Evolutionary conservation across 1,140 invertebrate species (phyloP).

Genomic region (Drosophila albomicans): DNA sequence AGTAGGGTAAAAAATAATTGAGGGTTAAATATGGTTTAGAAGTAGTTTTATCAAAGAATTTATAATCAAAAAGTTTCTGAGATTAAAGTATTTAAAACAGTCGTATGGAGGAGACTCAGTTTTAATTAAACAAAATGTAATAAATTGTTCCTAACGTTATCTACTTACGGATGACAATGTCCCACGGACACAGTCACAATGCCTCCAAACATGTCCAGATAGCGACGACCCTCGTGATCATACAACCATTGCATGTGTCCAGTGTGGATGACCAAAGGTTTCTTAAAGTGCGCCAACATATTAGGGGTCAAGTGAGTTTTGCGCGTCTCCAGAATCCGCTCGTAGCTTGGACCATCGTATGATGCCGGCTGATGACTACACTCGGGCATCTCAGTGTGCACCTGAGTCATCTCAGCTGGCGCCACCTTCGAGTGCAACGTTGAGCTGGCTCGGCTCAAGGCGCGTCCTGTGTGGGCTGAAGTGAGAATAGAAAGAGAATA

Average conservation of each 20-base stretch:
- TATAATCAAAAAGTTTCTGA: too few relatives aligned
- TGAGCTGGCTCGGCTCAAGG: slow-evolving; percentile 37
- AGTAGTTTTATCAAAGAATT: too few relatives aligned
- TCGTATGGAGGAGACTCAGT: too few relatives aligned
- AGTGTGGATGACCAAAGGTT: slow-evolving; percentile 93
- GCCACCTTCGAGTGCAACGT: slow-evolving; percentile 61
- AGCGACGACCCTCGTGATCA: slow-evolving; percentile 93
- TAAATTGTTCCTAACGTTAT: too few relatives aligned
- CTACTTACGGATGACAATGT: slow-evolving; percentile 97
- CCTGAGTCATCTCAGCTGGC: slow-evolving; percentile 41
- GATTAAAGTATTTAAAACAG: too few relatives aligned
- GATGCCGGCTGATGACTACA: slow-evolving; percentile 52
- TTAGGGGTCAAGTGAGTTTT: slow-evolving; percentile 89
- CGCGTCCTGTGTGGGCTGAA: slow-evolving; percentile 31
- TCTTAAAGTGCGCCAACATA: slow-evolving; percentile 91
- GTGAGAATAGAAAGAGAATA: not conserved
- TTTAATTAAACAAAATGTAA: too few relatives aligned
- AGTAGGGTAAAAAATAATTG: not conserved
- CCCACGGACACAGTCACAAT: slow-evolving; percentile 99
- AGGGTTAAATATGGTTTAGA: too few relatives aligned
- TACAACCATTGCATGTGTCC: slow-evolving; percentile 97
- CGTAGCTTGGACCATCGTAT: slow-evolving; percentile 87
- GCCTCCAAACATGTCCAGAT: slow-evolving; percentile 97
- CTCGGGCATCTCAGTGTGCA: slow-evolving; percentile 64
- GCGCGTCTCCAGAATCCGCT: slow-evolving; percentile 87